These are phyloP conservation scores for Procambarus virginalis DNA, from an alignment of 1,140 invertebrate species.

Conservation along the genomic window DNA sequence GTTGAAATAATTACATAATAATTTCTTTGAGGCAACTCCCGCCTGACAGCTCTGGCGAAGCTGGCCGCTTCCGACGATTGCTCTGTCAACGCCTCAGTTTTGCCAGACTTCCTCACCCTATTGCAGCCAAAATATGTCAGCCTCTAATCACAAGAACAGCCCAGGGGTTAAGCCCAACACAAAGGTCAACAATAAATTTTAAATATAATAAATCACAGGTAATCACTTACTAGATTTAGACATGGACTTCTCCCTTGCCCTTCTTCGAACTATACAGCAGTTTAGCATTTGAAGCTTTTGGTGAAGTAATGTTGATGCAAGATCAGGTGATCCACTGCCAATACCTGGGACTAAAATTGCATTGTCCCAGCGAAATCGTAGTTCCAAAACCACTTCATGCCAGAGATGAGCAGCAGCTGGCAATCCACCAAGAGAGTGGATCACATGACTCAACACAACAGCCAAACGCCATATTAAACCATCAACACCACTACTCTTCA, in stretches of 20 bases:
- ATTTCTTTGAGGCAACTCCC: no score
- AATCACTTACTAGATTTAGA: constrained; percentile 60
- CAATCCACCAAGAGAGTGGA: constrained; percentile 85
- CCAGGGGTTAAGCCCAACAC: no score
- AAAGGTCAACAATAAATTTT: background rate
- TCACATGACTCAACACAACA: constrained; percentile 86
- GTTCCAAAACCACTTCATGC: constrained; percentile 92
- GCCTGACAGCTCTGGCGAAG: no score
- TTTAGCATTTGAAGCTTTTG: constrained; percentile 98
- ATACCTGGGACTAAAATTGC: constrained; percentile 83
- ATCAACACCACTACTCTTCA: constrained; percentile 85
- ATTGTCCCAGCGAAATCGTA: constrained; percentile 92
- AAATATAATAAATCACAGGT: background rate
- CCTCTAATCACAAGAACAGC: no score
- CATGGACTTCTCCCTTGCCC: constrained; percentile 75
- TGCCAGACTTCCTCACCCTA: no score
- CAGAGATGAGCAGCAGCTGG: constrained; percentile 90
- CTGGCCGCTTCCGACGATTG: no score
- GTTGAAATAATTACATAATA: no score
- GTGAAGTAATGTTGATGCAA: constrained; percentile 91
- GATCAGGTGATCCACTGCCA: constrained; percentile 83
- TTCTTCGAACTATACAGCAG: constrained; percentile 89
- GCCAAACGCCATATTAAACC: constrained; percentile 89
- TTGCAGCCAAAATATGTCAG: no score
- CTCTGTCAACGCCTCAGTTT: no score